A percentile compares a stretch with the other conserved stretches of the same genome.
These are phyloP conservation scores for Rhadina sibilatrix DNA, from an alignment of 2,113 vertebrate species.

Conservation along the genomic window DNA sequence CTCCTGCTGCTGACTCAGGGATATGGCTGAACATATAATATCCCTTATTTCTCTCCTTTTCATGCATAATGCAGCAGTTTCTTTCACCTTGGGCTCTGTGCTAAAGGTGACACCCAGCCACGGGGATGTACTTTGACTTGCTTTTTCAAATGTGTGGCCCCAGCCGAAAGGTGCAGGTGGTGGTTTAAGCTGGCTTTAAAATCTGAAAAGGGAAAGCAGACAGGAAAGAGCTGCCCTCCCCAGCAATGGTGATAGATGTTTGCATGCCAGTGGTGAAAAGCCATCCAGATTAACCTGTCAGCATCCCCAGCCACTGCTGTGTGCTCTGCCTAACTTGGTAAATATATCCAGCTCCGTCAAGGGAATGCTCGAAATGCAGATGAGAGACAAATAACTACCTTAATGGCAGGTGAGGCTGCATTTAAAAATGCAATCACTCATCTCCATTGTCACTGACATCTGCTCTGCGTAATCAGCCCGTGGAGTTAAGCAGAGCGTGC, in stretches of 20 bases:
- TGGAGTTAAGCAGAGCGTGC: neutral
- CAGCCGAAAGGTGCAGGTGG: neutral
- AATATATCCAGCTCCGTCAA: neutral
- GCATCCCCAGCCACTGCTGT: neutral
- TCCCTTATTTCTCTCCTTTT: neutral
- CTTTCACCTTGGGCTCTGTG: constrained; percentile 11
- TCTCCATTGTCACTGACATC: neutral
- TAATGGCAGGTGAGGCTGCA: constrained; percentile 1
- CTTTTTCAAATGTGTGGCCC: neutral
- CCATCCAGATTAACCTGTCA: neutral
- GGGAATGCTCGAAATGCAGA: neutral
- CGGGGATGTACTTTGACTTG: neutral
- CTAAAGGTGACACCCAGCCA: neutral
- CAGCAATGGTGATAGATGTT: neutral
- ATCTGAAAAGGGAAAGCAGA: neutral
- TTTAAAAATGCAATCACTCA: constrained; percentile 9
- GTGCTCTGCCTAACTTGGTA: neutral
- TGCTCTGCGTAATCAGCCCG: neutral
- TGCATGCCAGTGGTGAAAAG: neutral
- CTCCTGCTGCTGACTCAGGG: constrained; percentile 48
- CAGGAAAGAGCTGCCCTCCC: neutral
- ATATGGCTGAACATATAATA: neutral
- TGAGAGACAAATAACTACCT: neutral
- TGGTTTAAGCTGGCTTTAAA: neutral
- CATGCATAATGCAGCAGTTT: constrained; percentile 39